These are phyloP conservation scores for Lepisosteus oculatus DNA, from an alignment of 2,113 vertebrate genomes.

Conservation along the genomic window DNA sequence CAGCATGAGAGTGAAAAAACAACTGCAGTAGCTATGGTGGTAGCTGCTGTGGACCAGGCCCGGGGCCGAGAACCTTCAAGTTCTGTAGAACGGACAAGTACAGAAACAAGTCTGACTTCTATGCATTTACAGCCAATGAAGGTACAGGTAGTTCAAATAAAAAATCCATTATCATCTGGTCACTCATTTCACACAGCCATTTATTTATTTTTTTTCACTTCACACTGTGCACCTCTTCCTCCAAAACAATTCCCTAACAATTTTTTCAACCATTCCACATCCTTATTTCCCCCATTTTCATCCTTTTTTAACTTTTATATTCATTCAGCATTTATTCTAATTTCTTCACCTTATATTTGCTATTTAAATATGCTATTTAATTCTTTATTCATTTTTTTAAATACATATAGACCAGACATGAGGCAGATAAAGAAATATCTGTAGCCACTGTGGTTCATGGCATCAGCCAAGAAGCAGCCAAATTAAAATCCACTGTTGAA, in stretches of 20 bases:
- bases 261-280: not conserved
- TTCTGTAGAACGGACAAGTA: slow-evolving; percentile 63
- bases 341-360: slow-evolving; percentile 1
- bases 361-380: not conserved
- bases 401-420: slow-evolving; percentile 5
- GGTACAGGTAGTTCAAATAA: slow-evolving; percentile 66
- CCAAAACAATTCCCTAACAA: not conserved
- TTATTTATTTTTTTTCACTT: slow-evolving; percentile 1
- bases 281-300: not conserved
- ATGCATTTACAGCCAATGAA: slow-evolving; percentile 64
- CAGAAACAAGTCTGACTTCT: slow-evolving; percentile 70
- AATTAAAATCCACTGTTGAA: slow-evolving; percentile 3
- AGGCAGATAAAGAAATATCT: slow-evolving; percentile 15
- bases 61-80: slow-evolving; percentile 73
- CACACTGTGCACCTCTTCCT: not conserved
- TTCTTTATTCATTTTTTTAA: slow-evolving; percentile 1
- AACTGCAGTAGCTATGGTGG: slow-evolving; percentile 77
- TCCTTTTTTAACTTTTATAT: not conserved
- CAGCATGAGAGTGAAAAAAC: slow-evolving; percentile 72
- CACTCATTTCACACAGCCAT: not conserved
- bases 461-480: not conserved
- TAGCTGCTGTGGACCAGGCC: slow-evolving; percentile 86
- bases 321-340: not conserved
- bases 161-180: not conserved
- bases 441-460: not conserved